Evolutionary conservation across 2,888 invertebrate species (phyloP), one percentile per base, ranked within the genome.

Genomic region (Drosophila mimetica): DNA sequence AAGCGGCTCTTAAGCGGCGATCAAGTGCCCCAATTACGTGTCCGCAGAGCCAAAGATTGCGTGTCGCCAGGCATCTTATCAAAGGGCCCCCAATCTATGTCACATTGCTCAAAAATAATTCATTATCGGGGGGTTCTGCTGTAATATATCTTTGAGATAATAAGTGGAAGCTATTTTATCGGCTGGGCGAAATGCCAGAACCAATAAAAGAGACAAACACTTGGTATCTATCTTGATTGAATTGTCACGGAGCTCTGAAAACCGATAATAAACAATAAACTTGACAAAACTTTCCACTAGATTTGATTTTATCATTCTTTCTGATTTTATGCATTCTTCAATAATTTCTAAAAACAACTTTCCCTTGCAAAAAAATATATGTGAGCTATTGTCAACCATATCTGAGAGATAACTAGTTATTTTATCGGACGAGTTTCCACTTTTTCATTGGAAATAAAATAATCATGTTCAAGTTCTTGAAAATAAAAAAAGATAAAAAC

Each of bases 21-120:
- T 69, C 52, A 53, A 69, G 59, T 59, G 39, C 32, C 32, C 25
- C 59, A 50, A 69, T 69, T 69, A 69, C 60, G 69, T 53, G 70
- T 42, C 30, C 44, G 30, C 36, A 51, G 16, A 18, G 2, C 22
- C 22, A 30, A 30, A 51, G 63, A 64, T 64, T 63, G 30, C 34
- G 20, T 44, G 63, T 61, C 36, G 36, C 41, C 42, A 28, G 50
- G 42, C 30, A 25, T 44, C 64, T 63, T 63, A 64, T 64, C 64
- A 51, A 64, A 61, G 63, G 63, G 51, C 16, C 46, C n/a, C 7
- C 14, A 57, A 50, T 57, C 57, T 39, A 48, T 34, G 48, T 32
- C 34, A 28, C 9, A 52, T n/a, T 42, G 32, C 52, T 52, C n/a
- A 8, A 48, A 34, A 22, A 30, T 34, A 11, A 18, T 51, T 37